Evolutionary conservation across 1,140 invertebrate genomes (phyloP), one percentile per base, ranked within the genome.

Genomic region (Aphidius ervi): DNA sequence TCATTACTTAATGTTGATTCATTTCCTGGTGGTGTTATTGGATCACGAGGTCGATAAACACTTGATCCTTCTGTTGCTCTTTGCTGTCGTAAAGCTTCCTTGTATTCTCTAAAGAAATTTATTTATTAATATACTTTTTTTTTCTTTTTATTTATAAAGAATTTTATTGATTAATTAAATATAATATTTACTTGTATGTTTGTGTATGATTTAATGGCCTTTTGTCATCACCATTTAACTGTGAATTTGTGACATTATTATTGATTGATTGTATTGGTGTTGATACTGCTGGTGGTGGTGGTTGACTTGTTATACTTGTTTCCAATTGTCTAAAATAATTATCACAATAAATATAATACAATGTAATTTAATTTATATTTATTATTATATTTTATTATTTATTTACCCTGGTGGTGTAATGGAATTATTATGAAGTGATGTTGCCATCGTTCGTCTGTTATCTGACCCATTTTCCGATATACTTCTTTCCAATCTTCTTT

Each of bases 81-180:
- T 75, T 93, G 91, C 70, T 91, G 88, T 75, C 88, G 87, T 74
- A 93, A 75, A 47, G 91, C 90, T 82, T 93, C 92, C 81, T 93
- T 92, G 79, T 92, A 94, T 82, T 93, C 91, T 79, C 90, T 87
- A 74, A 10, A 83, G 16, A 16, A 16, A 82, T 67, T 41, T 45
- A 6, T 5, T 10, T 42, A 56, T 53, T 10, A 62, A 62, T 20
- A 54, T n/a, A 37, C 9, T 9, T 23, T 16, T 16, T 52, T 49
- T 59, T 52, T 50, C 43, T 49, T 54, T 43, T 0, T 23, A 20
- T 47, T 6, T 49, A 16, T 23, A 49, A 49, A 23, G 4, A 49
- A 5, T 16, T 20, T 20, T 23, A 9, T 10, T 6, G 47, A 49
- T 16, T 41, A 42, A 42, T 41, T 40, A 20, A 20, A 53, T 46